Evolutionary conservation across 1,140 invertebrate species (phyloP), one percentile per base, ranked within the genome.

Genomic region (Pantala flavescens): DNA sequence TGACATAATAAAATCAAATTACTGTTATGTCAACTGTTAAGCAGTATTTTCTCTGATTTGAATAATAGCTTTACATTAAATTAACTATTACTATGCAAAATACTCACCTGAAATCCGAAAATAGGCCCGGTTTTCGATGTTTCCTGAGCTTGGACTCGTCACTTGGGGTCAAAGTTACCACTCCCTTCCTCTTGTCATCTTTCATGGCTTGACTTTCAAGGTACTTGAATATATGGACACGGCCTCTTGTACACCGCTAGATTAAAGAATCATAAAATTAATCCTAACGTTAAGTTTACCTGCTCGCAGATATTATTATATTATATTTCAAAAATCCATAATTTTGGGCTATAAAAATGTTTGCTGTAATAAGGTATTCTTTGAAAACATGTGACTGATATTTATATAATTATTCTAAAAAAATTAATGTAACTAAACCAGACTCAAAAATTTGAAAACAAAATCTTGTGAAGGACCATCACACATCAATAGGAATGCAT

Each of bases 211-310:
- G 91, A 79, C 90, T 92, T 81, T 96, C 94, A 75, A 98, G 85
- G 84, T 93, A 96, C 81, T 97, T 97, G 85, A 96, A 97, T 76
- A 98, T 94, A 84, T 97, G 95, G 79, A 94, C 92, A 80, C 93
- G 87, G 76, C 95, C 95, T 81, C 94, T 89, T 82, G 91, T 91
- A 84, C 95, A 97, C 76, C 96, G 85, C 94, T 97, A 82, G 19
- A 85, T 84, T n/a, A 63, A 9, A 75, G 74, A 77, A 76, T 14
- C 63, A 70, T 36, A 28, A 2, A 74, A 14, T 43, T 74, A 74
- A 19, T 72, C 28, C 28, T 36, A 9, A 36, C 2, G 28, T 5
- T 36, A 74, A 74, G 28, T 36, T 36, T 36, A 36, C 0, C 19
- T 73, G 43, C 0, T 9, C 10, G 36, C 28, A 43, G 12, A 36